Conservation (phyloP, 2,797 vertebrate genomes). For the Syncerus caffer region DNA sequence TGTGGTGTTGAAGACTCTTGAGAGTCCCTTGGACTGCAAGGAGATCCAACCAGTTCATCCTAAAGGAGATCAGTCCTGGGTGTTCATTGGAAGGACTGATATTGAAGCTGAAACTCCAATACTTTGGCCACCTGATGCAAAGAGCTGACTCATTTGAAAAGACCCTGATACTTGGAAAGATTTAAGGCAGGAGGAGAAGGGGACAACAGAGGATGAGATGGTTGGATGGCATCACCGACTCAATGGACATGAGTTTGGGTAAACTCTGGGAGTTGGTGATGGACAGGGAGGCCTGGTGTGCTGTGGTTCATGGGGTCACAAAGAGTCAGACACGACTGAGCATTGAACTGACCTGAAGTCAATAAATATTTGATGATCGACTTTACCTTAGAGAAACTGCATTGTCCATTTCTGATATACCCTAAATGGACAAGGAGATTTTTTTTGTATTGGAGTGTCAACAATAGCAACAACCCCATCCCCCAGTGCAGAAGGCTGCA, state of each 20-base stretch:
- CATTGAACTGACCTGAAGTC: background rate
- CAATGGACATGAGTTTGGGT: accelerated
- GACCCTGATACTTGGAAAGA: background rate
- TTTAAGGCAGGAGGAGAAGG: background rate
- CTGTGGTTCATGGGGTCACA: accelerated
- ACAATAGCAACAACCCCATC: background rate
- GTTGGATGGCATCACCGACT: background rate
- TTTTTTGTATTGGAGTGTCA: background rate
- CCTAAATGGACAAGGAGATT: background rate
- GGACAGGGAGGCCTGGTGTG: background rate
- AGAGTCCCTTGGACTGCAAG: background rate
- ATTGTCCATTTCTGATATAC: background rate
- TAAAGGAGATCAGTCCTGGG: background rate
- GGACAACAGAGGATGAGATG: background rate
- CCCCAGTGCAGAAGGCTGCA: background rate
- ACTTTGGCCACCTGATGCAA: background rate
- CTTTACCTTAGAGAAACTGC: background rate
- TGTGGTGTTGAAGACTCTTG: background rate
- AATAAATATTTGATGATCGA: background rate
- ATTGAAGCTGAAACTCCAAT: background rate
- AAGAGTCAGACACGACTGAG: background rate
- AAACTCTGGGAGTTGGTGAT: background rate
- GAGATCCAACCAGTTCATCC: background rate
- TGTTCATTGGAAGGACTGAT: background rate
- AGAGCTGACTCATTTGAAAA: background rate